Percentiles rank a stretch among this genome's conserved stretches.
These are phyloP conservation scores for Neelides folsomi DNA, from an alignment of 2,888 invertebrate genomes.

Conservation along the genomic window DNA sequence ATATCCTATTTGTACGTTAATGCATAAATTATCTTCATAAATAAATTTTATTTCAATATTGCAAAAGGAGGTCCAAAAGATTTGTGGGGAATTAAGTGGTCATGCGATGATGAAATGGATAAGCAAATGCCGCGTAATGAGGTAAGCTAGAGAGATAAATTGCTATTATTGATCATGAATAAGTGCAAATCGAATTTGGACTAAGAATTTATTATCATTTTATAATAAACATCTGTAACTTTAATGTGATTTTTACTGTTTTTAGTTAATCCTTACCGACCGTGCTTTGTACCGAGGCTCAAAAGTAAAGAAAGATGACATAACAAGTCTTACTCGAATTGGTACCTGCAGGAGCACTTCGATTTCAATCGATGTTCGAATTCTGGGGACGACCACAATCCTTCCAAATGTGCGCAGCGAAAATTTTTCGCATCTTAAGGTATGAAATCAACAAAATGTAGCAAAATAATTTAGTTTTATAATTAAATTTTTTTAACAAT, in stretches of 20 bases:
- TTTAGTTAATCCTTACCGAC: slow-evolving; percentile 1
- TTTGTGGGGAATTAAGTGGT: no score
- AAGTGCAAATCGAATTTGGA: no score
- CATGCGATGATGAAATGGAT: no score
- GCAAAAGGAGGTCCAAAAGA: no score
- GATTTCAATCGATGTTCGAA: neutral
- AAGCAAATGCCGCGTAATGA: no score
- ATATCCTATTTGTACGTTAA: no score
- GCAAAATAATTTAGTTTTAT: neutral
- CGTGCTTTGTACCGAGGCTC: slow-evolving; percentile 4
- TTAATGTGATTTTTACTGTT: neutral
- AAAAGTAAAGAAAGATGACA: slow-evolving; percentile 1
- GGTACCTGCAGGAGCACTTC: neutral
- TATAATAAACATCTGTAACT: no score
- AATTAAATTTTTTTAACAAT: neutral
- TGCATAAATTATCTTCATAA: no score
- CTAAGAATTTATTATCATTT: no score
- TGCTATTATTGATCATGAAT: no score
- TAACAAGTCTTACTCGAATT: neutral
- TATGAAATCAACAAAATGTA: neutral
- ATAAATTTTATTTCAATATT: no score
- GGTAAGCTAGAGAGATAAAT: no score
- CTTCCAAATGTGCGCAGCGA: neutral
- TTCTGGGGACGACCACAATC: slow-evolving; percentile 3
- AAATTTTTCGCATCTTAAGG: slow-evolving; percentile 3